Evolutionary conservation across 2,888 invertebrate species (phyloP).

Genomic region (Troides helena): DNA sequence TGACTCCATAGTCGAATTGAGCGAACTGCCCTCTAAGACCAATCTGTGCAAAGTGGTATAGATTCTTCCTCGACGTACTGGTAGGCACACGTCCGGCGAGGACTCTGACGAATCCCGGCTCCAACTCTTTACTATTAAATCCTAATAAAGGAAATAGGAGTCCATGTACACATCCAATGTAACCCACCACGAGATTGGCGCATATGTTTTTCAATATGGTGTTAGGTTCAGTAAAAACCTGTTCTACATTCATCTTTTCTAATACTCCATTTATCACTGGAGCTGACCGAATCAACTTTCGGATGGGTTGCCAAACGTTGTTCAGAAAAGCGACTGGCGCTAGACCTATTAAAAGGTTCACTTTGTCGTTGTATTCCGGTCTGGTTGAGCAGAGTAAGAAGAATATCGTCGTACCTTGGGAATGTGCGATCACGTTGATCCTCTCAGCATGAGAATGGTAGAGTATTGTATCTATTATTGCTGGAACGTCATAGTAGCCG

Average conservation of each 20-base stretch:
- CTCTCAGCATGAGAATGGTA: constrained; percentile 68
- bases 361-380: constrained; percentile 77
- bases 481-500: constrained; percentile 84
- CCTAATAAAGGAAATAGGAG: constrained; percentile 31
- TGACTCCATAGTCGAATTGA: constrained; percentile 43
- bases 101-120: constrained; percentile 36
- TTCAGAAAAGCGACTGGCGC: constrained; percentile 69
- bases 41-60: constrained; percentile 43
- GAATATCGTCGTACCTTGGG: constrained; percentile 79
- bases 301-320: constrained; percentile 23
- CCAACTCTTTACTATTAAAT: constrained; percentile 35
- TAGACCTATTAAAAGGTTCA: constrained; percentile 67
- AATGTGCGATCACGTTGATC: constrained; percentile 84
- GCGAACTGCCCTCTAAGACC: constrained; percentile 35
- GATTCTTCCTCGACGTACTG: constrained; percentile 42
- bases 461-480: constrained; percentile 67
- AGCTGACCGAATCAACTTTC: constrained; percentile 12
- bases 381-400: constrained; percentile 68
- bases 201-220: constrained; percentile 25
- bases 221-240: constrained; percentile 29
- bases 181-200: constrained; percentile 19
- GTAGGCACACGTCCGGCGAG: constrained; percentile 39
- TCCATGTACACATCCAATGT: constrained; percentile 29
- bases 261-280: constrained; percentile 19
- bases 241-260: constrained; percentile 25